Percentiles rank a stretch among this genome's conserved stretches.
phyloP scores from a whole-genome alignment of 1,140 invertebrate genomes.

The Ceratina calcarata region DNA sequence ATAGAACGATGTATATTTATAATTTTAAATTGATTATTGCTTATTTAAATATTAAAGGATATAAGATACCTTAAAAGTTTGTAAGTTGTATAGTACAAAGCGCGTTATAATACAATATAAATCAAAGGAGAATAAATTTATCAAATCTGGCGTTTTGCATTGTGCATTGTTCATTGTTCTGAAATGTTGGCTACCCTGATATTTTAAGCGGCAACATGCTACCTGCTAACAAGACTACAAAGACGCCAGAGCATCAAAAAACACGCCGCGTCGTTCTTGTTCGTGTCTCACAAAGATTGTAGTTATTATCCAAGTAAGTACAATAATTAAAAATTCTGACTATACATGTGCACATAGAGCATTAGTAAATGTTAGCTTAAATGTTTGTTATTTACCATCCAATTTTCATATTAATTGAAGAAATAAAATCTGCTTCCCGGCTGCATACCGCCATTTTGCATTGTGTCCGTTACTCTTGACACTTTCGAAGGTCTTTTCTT shows the following conservation, averaged over 20 bases:
- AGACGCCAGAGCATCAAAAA: constrained; percentile 43
- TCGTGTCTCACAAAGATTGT: not conserved
- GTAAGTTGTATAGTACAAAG: too few relatives aligned
- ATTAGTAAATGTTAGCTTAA: not conserved
- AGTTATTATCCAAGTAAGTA: constrained; percentile 10
- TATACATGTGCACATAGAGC: not conserved
- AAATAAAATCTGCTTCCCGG: constrained; percentile 45
- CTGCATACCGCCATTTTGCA: constrained; percentile 65
- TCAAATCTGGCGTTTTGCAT: not conserved
- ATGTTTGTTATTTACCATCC: not conserved
- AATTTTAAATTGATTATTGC: not conserved
- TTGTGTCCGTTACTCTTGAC: constrained; percentile 19
- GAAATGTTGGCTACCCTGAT: constrained; percentile 20
- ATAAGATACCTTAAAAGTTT: too few relatives aligned
- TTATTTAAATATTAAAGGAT: too few relatives aligned
- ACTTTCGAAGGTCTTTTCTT: constrained; percentile 8
- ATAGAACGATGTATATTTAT: not conserved
- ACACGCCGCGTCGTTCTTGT: not conserved
- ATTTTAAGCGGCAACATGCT: constrained; percentile 65
- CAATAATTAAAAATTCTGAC: constrained; percentile 5
- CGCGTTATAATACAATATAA: too few relatives aligned
- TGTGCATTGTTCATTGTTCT: too few relatives aligned
- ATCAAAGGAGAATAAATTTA: not conserved
- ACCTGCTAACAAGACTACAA: constrained; percentile 13
- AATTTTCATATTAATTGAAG: constrained; percentile 21